Conservation (phyloP, 2,797 vertebrate species). For the Squalus acanthias region DNA sequence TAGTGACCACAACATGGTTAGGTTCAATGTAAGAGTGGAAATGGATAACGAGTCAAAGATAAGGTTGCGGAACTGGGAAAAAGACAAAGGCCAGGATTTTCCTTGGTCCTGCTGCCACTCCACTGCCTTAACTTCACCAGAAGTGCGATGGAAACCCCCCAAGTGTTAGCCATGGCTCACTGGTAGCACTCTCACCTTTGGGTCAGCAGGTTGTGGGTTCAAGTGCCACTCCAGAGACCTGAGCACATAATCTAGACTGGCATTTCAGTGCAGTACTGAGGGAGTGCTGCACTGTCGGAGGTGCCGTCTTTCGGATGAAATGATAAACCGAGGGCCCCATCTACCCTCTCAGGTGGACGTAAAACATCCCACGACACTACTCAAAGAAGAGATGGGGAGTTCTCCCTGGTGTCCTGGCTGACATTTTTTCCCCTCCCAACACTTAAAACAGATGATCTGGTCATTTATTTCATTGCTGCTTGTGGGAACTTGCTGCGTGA, state of each 20-base stretch:
- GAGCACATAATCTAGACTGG: neutral
- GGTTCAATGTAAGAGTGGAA: too few relatives aligned
- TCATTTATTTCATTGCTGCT: neutral
- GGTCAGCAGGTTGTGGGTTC: neutral
- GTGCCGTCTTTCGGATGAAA: neutral
- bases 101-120: too few relatives aligned
- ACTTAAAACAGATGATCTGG: neutral
- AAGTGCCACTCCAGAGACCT: neutral
- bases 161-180: neutral
- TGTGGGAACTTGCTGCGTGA: neutral
- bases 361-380: neutral
- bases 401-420: neutral
- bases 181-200: neutral
- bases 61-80: too few relatives aligned
- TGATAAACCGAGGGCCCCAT: neutral
- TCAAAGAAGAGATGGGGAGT: neutral
- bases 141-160: too few relatives aligned
- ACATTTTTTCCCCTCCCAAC: neutral
- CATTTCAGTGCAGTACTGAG: neutral
- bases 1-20: too few relatives aligned
- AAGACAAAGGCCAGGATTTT: too few relatives aligned
- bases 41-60: too few relatives aligned
- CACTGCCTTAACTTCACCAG: too few relatives aligned
- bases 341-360: neutral
- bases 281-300: neutral